These are phyloP conservation scores for Ecdyonurus torrentis DNA, from an alignment of 2,888 invertebrate species.

Conservation along the genomic window DNA sequence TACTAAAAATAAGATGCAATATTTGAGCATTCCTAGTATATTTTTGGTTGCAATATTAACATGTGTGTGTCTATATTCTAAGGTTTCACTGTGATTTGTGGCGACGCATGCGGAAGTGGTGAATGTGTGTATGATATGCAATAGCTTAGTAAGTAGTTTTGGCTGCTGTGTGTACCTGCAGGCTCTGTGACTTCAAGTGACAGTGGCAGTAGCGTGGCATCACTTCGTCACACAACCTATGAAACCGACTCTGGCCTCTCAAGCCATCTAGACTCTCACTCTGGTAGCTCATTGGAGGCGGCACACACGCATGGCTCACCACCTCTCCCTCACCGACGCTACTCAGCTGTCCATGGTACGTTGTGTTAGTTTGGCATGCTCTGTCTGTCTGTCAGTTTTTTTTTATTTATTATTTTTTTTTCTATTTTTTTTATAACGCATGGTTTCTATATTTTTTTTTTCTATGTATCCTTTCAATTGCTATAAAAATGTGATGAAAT, in stretches of 20 bases:
- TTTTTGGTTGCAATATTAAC: no score
- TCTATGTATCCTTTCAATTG: no score
- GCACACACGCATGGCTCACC: conserved; percentile 29
- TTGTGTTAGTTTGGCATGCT: no score
- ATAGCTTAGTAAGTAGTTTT: neutral
- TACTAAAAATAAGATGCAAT: no score
- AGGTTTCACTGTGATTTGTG: no score
- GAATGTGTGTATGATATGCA: neutral
- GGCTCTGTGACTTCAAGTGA: conserved; percentile 82
- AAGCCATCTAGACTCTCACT: conserved; percentile 48
- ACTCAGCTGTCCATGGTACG: conserved; percentile 29
- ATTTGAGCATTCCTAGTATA: no score
- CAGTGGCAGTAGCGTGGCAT: neutral
- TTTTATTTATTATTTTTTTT: no score
- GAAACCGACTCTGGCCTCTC: conserved; percentile 57
- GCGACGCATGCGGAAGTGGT: neutral
- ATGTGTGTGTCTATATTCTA: no score
- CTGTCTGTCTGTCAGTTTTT: no score
- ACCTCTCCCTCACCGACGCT: conserved; percentile 33
- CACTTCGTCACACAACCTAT: neutral
- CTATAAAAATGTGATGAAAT: no score
- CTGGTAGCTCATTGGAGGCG: conserved; percentile 33
- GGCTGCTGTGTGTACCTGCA: conserved; percentile 19
- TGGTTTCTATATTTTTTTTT: no score
- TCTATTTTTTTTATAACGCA: no score